Conservation (phyloP, 2,797 vertebrate genomes). For the Synaphobranchus kaupii region DNA sequence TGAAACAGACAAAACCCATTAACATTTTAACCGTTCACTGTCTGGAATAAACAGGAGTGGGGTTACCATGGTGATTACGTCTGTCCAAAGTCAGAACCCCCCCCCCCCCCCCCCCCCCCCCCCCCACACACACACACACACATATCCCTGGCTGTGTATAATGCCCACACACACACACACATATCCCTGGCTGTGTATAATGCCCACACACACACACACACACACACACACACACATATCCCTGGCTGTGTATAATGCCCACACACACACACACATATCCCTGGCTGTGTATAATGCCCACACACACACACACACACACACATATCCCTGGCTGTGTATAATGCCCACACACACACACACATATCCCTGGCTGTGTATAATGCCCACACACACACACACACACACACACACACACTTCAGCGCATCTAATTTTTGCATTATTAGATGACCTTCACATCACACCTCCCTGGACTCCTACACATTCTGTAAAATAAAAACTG, state of each 20-base stretch:
- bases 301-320: too few relatives aligned
- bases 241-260: background rate
- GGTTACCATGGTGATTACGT: constrained; percentile 7
- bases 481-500: background rate
- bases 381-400: background rate
- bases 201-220: too few relatives aligned
- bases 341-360: background rate
- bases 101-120: constrained; percentile 22
- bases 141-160: background rate
- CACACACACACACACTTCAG: background rate
- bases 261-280: too few relatives aligned
- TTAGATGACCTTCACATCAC: background rate
- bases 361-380: background rate
- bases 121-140: too few relatives aligned
- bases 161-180: too few relatives aligned
- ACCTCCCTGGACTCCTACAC: background rate
- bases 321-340: background rate
- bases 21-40: constrained; percentile 65
- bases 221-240: background rate
- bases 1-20: constrained; percentile 70
- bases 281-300: too few relatives aligned
- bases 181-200: too few relatives aligned
- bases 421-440: background rate
- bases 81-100: background rate
- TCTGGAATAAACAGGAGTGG: constrained; percentile 49